phyloP scores from a whole-genome alignment of 2,888 invertebrate species.

The Aleiodes testaceus region DNA sequence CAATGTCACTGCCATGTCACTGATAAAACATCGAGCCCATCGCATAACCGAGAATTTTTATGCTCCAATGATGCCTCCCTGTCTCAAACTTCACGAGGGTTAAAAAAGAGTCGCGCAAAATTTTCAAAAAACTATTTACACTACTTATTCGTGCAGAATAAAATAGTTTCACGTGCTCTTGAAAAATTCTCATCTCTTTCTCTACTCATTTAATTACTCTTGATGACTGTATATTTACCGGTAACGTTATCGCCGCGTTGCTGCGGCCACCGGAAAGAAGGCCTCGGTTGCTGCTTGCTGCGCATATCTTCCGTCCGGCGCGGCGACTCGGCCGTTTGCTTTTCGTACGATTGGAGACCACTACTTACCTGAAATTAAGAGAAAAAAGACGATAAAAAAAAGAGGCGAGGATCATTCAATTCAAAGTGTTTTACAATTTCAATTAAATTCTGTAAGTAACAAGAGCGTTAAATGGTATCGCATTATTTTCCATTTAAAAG shows the following conservation, averaged over 20 bases:
- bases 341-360: slow-evolving; percentile 70
- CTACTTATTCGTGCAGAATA: too few relatives aligned
- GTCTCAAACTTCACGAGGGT: too few relatives aligned
- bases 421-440: too few relatives aligned
- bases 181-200: background rate
- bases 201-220: background rate
- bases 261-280: slow-evolving; percentile 80
- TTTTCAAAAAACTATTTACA: too few relatives aligned
- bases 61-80: background rate
- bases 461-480: too few relatives aligned
- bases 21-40: slow-evolving; percentile 41
- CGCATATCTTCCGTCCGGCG: slow-evolving; percentile 76
- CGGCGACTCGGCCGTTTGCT: slow-evolving; percentile 70
- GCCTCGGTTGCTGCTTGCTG: slow-evolving; percentile 82
- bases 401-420: background rate
- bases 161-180: too few relatives aligned
- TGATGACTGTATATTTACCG: slow-evolving; percentile 67
- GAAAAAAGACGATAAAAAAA: slow-evolving; percentile 45
- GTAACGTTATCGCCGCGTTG: slow-evolving; percentile 78
- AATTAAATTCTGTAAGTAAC: background rate
- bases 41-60: background rate
- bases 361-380: slow-evolving; percentile 70
- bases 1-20: slow-evolving; percentile 49
- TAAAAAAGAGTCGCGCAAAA: too few relatives aligned
- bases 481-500: background rate